These are phyloP conservation scores for Sylvietta virens DNA, from an alignment of 2,113 vertebrate species.

Conservation along the genomic window DNA sequence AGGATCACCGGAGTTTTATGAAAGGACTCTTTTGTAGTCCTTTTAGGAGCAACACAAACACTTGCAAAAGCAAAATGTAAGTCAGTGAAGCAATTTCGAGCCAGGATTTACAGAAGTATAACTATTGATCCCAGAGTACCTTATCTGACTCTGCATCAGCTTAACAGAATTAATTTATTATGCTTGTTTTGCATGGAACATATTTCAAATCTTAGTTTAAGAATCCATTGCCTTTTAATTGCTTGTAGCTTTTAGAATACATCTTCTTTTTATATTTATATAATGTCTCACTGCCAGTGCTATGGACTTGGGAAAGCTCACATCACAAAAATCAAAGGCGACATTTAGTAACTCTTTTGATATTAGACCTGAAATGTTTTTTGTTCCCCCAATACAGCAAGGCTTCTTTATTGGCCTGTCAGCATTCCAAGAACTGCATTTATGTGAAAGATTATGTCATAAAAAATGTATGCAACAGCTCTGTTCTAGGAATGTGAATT, in stretches of 20 bases:
- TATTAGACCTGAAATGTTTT: constrained; percentile 51
- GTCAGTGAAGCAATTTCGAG: not conserved
- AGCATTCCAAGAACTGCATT: constrained; percentile 60
- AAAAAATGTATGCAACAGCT: constrained; percentile 65
- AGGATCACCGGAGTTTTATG: not conserved
- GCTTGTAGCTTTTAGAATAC: not conserved
- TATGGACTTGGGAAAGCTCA: not conserved
- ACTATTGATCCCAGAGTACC: not conserved
- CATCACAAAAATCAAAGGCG: constrained; percentile 25
- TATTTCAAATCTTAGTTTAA: constrained; percentile 14
- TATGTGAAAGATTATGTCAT: constrained; percentile 67
- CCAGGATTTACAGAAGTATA: not conserved
- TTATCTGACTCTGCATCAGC: not conserved
- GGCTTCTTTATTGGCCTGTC: constrained; percentile 59
- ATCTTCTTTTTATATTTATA: not conserved
- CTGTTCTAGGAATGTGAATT: constrained; percentile 40
- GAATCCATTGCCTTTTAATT: not conserved
- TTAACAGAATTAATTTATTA: not conserved
- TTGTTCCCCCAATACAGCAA: constrained; percentile 53
- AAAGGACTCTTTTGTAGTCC: not conserved
- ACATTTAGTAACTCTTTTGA: constrained; percentile 59
- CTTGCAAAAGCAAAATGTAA: not conserved
- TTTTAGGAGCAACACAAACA: not conserved
- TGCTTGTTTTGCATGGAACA: not conserved
- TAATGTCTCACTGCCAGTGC: not conserved